These are phyloP conservation scores for Cherax quadricarinatus DNA, from an alignment of 1,140 invertebrate species.

Conservation along the genomic window DNA sequence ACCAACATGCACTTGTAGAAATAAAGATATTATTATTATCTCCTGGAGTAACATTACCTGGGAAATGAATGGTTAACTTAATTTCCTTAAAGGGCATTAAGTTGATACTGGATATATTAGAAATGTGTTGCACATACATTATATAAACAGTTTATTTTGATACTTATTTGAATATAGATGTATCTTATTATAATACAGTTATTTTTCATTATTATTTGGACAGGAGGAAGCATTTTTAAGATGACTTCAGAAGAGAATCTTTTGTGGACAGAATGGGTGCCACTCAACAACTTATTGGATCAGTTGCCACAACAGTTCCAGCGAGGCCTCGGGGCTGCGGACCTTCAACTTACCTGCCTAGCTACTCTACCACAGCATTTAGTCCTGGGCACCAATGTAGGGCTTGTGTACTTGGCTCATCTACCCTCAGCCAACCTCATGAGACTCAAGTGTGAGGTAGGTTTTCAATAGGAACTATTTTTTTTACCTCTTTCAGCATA, in stretches of 20 bases:
- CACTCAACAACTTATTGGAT: constrained; percentile 86
- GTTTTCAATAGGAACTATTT: too few relatives aligned
- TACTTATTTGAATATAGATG: too few relatives aligned
- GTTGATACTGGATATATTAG: background rate
- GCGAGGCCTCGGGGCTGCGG: constrained; percentile 86
- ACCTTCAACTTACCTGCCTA: constrained; percentile 90
- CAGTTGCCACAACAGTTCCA: constrained; percentile 87
- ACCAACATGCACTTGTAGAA: too few relatives aligned
- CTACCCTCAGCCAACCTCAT: constrained; percentile 86
- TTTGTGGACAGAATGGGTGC: constrained; percentile 85
- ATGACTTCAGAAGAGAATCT: constrained; percentile 3
- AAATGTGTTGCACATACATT: background rate
- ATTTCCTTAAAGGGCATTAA: background rate
- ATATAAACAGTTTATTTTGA: too few relatives aligned
- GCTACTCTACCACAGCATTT: constrained; percentile 88
- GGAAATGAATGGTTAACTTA: too few relatives aligned
- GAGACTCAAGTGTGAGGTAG: constrained; percentile 87
- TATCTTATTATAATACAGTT: too few relatives aligned
- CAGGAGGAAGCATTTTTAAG: background rate
- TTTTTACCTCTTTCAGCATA: too few relatives aligned
- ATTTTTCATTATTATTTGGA: background rate
- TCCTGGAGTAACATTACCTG: too few relatives aligned
- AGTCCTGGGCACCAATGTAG: constrained; percentile 90
- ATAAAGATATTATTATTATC: too few relatives aligned
- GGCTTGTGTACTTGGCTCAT: constrained; percentile 91